These are phyloP conservation scores for Nanorana parkeri DNA, from an alignment of 2,113 vertebrate species.

Conservation along the genomic window DNA sequence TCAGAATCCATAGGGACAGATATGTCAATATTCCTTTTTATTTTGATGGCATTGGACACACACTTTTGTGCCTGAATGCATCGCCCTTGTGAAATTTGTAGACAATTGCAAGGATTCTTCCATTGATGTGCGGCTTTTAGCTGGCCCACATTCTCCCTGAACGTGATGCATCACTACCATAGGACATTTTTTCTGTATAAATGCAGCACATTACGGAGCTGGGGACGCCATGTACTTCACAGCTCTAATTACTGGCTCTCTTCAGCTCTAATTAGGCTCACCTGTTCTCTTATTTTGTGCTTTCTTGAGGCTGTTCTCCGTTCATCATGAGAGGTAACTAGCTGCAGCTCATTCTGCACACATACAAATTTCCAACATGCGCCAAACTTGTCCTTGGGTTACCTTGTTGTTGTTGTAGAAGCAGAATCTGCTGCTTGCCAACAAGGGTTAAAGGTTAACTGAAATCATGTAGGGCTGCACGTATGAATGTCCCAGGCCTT, in stretches of 20 bases:
- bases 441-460: background rate
- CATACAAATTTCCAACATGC: background rate
- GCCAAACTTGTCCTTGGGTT: background rate
- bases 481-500: no score
- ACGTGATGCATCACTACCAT: slow-evolving; percentile 14
- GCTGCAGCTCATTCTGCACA: slow-evolving; percentile 12
- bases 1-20: no score
- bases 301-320: slow-evolving; percentile 9
- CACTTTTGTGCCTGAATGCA: background rate
- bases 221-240: slow-evolving; percentile 30
- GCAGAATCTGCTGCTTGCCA: background rate
- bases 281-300: slow-evolving; percentile 35
- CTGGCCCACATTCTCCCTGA: background rate
- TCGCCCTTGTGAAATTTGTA: background rate
- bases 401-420: background rate
- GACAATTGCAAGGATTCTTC: background rate
- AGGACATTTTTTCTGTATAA: slow-evolving; percentile 33
- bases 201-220: slow-evolving; percentile 38
- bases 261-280: slow-evolving; percentile 47
- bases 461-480: no score
- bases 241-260: slow-evolving; percentile 36
- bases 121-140: background rate
- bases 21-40: no score
- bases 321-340: slow-evolving; percentile 19
- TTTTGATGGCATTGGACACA: no score